Base-by-base conservation (phyloP, 2,797 vertebrate genomes). In the Anniella stebbinsi region DNA sequence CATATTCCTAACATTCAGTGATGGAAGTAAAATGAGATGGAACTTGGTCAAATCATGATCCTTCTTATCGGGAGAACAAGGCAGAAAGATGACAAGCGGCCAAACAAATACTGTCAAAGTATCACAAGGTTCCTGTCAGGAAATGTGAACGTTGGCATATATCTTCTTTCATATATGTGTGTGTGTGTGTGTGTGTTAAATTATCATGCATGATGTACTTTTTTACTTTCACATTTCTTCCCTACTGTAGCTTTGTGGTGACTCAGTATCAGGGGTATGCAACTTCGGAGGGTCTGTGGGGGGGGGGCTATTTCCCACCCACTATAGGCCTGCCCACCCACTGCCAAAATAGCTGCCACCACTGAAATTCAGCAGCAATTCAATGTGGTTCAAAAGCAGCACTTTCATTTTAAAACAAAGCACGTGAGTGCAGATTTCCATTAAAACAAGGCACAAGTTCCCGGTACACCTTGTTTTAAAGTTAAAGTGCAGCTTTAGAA, bases 1-100 rank as follows among this genome's bases (percentile, higher is more conserved):
- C 81, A 93, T 93, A 78, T 69, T 88, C n/a, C 25, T 36, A 80
- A 57, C 45, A 21, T 70, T 84, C 23, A 77, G 25, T 84, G 67
- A 45, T 57, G 81, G 63, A 38, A 88, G 51, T 80, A 25, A 63
- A 88, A 83, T 57, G 8, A n/a, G 57, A 28, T 73, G 54, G 41
- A 83, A 36, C 11, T 11, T 38, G 36, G 15, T 78, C 11, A n/a
- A 7, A 10, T 66, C 25, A 86, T n/a, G 9, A 45, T 87, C 10
- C n/a, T 73, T 48, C 36, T 60, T 88, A n/a, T 25, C 4, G 15
- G n/a, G 17, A n/a, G 33, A 25, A 36, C 12, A 17, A 25, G 6
- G 13, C 2, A 41, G 13, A 72, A 36, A 51, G 13, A 67, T 38
- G 54, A 3, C 28, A 84, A 80, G 9, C 28, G 80, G 73, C 23